These are phyloP conservation scores for Naso thynnoides DNA, from an alignment of 2,797 vertebrate species.

Conservation along the genomic window DNA sequence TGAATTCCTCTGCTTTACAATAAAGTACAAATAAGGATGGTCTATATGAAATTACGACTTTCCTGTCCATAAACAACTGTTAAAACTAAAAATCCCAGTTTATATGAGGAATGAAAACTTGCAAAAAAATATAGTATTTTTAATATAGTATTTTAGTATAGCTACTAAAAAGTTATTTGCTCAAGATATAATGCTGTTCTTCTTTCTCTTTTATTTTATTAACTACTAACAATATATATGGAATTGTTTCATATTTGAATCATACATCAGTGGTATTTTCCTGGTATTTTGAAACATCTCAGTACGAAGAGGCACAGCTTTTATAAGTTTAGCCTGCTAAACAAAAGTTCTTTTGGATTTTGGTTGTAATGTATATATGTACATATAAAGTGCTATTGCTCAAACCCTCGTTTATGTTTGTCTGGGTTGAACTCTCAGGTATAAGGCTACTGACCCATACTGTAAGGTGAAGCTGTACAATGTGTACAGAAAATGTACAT, in stretches of 20 bases:
- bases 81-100: neutral
- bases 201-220: neutral
- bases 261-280: neutral
- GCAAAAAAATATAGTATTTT: too few species aligned
- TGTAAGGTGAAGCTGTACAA: slow-evolving; percentile 16
- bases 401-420: slow-evolving; percentile 15
- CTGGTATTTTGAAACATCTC: neutral
- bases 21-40: neutral
- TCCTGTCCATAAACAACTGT: neutral
- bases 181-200: neutral
- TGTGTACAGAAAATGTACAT: slow-evolving; percentile 46
- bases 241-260: neutral
- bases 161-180: neutral
- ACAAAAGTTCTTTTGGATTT: neutral
- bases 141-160: too few species aligned
- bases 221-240: neutral
- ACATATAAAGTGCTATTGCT: neutral
- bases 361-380: too few species aligned
- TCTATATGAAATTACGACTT: neutral
- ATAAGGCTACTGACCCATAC: slow-evolving; percentile 18
- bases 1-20: too few species aligned
- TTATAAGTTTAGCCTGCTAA: neutral
- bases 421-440: slow-evolving; percentile 13
- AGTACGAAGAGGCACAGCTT: neutral
- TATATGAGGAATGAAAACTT: neutral